Evolutionary conservation across 2,797 vertebrate genomes (phyloP).

Genomic region (Darevskia mixta): DNA sequence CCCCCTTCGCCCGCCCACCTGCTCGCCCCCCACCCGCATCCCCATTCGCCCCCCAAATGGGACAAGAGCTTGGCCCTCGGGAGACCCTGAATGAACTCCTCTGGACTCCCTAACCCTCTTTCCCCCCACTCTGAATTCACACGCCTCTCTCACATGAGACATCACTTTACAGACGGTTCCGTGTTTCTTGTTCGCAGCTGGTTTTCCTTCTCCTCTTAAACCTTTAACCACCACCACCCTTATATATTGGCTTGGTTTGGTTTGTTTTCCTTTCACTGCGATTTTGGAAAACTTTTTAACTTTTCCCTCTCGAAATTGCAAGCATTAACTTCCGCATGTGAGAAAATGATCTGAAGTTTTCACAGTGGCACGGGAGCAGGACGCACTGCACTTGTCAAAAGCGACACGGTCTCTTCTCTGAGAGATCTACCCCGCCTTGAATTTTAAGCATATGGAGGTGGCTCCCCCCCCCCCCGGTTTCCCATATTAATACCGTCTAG

Average conservation of each 20-base stretch:
- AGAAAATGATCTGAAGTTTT: background rate
- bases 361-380: background rate
- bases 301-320: no score
- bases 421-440: background rate
- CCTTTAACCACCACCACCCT: no score
- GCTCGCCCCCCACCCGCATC: background rate
- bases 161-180: background rate
- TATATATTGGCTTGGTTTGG: background rate
- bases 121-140: background rate
- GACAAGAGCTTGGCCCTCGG: background rate
- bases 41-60: background rate
- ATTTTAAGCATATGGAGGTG: background rate
- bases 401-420: background rate
- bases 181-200: background rate
- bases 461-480: background rate
- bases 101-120: conserved; percentile 21
- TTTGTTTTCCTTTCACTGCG: background rate
- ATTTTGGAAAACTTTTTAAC: background rate
- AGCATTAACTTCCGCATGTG: background rate
- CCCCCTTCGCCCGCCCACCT: background rate
- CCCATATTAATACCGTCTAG: background rate
- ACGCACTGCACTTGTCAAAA: conserved; percentile 28
- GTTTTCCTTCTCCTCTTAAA: background rate
- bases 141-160: background rate
- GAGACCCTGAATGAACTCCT: background rate